Evolutionary conservation across 2,113 vertebrate species (phyloP).

Genomic region (Chrysemys picta): DNA sequence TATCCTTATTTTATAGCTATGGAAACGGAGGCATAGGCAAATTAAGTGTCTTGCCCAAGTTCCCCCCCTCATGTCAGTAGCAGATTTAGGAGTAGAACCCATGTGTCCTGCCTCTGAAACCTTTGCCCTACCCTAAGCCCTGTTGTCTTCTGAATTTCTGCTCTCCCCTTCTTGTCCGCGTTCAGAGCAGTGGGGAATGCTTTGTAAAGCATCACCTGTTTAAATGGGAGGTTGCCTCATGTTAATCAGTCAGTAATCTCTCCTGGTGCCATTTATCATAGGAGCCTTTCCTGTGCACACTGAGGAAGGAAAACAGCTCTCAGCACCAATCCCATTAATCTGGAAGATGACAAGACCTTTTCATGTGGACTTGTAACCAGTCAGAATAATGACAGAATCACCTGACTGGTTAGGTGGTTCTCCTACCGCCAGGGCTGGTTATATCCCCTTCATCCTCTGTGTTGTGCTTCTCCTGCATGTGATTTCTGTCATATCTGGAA

Average conservation of each 20-base stretch:
- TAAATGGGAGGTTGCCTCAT: background rate
- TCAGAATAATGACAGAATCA: background rate
- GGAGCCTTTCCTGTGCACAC: background rate
- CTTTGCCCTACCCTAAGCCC: background rate
- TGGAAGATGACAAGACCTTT: conserved; percentile 9
- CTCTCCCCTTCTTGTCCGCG: background rate
- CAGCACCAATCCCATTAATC: background rate
- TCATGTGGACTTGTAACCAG: background rate
- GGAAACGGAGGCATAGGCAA: background rate
- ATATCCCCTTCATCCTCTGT: background rate
- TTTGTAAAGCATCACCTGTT: background rate
- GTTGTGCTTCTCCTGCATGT: background rate
- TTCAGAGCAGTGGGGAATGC: background rate
- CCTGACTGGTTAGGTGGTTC: background rate
- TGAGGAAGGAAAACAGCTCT: background rate
- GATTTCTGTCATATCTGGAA: background rate
- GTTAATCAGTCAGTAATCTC: background rate
- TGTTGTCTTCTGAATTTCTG: background rate
- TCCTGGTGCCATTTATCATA: background rate
- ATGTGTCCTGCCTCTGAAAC: background rate
- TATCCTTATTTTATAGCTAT: background rate
- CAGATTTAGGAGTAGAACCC: background rate
- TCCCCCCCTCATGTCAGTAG: background rate
- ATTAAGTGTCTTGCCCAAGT: background rate
- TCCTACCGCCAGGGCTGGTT: background rate